Evolutionary conservation across 1,140 invertebrate genomes (phyloP).

Genomic region (Drosophila repletoides): DNA sequence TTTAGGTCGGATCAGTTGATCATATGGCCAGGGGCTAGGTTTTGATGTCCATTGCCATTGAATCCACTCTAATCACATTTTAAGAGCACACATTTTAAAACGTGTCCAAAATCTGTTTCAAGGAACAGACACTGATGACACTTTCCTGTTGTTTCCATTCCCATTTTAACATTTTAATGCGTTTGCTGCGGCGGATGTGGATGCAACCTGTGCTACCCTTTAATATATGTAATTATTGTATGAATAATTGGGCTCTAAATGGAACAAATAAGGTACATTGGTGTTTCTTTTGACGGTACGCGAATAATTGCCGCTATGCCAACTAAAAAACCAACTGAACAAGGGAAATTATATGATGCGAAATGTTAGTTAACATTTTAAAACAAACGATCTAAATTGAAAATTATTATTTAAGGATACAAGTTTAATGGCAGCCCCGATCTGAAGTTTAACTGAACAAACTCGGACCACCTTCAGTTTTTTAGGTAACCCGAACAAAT

Average conservation of each 20-base stretch:
- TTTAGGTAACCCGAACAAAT: too few relatives aligned
- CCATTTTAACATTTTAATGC: too few relatives aligned
- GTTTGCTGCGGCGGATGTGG: too few relatives aligned
- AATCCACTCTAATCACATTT: constrained; percentile 52
- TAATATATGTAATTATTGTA: background rate
- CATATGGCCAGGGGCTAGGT: background rate
- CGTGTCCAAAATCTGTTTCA: constrained; percentile 28
- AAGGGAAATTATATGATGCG: background rate
- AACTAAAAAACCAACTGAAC: background rate
- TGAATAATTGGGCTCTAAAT: background rate
- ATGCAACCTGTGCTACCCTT: background rate
- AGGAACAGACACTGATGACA: background rate
- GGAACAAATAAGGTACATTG: background rate
- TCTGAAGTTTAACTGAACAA: too few relatives aligned
- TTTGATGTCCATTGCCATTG: background rate
- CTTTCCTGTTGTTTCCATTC: too few relatives aligned
- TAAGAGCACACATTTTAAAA: constrained; percentile 25
- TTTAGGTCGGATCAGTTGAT: constrained; percentile 40
- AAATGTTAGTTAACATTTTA: too few relatives aligned
- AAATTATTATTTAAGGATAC: too few relatives aligned
- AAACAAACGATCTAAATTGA: too few relatives aligned
- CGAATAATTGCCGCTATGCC: background rate
- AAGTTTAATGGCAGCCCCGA: too few relatives aligned
- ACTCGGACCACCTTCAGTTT: too few relatives aligned
- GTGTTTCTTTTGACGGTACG: background rate